Evolutionary conservation across 2,888 invertebrate genomes (phyloP).

Genomic region (Antheraea assamensis): DNA sequence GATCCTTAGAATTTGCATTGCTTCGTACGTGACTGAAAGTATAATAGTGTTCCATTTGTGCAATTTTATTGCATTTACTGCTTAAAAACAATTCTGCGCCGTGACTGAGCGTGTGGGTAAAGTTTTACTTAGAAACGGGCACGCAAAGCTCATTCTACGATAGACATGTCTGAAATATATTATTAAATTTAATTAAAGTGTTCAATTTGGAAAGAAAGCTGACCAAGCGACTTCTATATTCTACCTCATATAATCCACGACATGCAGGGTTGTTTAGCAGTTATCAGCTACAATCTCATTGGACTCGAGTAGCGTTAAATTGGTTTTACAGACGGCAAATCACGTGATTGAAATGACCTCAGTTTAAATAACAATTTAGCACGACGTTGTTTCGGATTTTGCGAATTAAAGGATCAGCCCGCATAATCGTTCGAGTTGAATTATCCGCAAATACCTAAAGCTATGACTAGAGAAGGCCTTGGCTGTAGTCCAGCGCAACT

Average conservation of each 20-base stretch:
- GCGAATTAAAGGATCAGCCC: constrained; percentile 37
- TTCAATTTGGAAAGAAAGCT: neutral
- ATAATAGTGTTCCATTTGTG: constrained; percentile 22
- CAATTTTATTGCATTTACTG: constrained; percentile 29
- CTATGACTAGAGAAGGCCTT: constrained; percentile 59
- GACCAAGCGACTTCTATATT: neutral
- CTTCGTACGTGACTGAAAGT: constrained; percentile 38
- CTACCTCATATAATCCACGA: neutral
- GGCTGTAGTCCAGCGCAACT: constrained; percentile 72
- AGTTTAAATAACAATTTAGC: constrained; percentile 28
- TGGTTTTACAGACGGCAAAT: constrained; percentile 35
- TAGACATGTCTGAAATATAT: neutral
- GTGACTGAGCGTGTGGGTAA: neutral
- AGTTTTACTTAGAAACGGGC: constrained; percentile 2
- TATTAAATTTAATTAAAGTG: neutral
- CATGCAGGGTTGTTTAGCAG: neutral
- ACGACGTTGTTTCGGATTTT: constrained; percentile 26
- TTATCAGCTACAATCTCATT: constrained; percentile 21
- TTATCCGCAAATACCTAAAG: constrained; percentile 53
- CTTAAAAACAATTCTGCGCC: constrained; percentile 29
- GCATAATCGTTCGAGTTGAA: constrained; percentile 41
- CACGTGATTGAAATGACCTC: constrained; percentile 35
- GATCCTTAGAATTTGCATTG: constrained; percentile 27
- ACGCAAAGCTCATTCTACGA: neutral
- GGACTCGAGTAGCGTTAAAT: constrained; percentile 27